These are phyloP conservation scores for Eurystomus gularis DNA, from an alignment of 2,113 vertebrate genomes.

Conservation along the genomic window DNA sequence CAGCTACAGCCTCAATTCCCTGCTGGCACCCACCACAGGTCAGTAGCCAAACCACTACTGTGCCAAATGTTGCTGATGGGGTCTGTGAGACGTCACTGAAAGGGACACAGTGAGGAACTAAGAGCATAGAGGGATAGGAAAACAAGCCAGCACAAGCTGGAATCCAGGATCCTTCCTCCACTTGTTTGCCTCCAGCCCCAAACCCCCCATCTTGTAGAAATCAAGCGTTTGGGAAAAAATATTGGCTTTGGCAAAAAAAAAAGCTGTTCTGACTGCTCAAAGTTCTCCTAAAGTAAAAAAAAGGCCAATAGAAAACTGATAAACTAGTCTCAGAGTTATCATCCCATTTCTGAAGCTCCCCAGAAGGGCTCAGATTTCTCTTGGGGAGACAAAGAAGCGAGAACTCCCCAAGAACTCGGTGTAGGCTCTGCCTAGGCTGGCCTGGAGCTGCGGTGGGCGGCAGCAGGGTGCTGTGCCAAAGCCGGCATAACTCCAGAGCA, in stretches of 20 bases:
- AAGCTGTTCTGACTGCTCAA: not conserved
- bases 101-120: not conserved
- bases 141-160: not conserved
- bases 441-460: rapidly evolving
- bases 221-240: not conserved
- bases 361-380: not conserved
- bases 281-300: not conserved
- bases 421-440: not conserved
- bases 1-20: not conserved
- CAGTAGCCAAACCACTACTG: too few species aligned
- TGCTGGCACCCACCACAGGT: not conserved
- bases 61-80: not conserved
- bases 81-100: not conserved
- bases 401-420: not conserved
- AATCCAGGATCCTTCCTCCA: not conserved
- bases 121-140: not conserved
- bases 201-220: not conserved
- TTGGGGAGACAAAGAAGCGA: rapidly evolving
- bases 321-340: not conserved
- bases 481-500: not conserved
- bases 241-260: not conserved
- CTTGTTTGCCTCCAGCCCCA: not conserved
- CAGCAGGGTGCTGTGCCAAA: not conserved
- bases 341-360: not conserved
- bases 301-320: not conserved